Conservation (phyloP, 2,797 vertebrate species). For the Girardinus metallicus region DNA sequence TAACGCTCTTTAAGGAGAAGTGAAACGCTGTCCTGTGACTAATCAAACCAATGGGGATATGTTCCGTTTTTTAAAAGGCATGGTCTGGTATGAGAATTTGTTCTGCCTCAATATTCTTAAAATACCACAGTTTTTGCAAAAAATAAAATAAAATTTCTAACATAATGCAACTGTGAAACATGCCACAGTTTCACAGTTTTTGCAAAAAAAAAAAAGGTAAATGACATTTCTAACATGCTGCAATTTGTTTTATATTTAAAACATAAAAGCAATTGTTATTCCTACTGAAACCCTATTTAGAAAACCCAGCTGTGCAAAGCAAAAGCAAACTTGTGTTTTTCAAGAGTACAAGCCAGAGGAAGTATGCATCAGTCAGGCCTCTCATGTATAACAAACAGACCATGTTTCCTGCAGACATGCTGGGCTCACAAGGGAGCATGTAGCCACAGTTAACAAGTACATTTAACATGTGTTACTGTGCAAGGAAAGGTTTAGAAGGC, state of each 20-base stretch:
- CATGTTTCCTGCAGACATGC: slow-evolving; percentile 22
- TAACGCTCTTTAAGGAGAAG: neutral
- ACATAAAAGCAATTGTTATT: no score
- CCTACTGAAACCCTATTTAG: neutral
- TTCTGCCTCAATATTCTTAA: neutral
- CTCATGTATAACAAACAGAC: slow-evolving; percentile 28
- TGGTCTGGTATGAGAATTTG: neutral
- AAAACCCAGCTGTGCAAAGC: neutral
- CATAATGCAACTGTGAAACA: no score
- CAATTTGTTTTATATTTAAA: no score
- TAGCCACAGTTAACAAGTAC: slow-evolving; percentile 18
- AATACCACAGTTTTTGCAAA: neutral
- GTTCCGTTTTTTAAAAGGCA: neutral
- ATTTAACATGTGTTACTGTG: neutral
- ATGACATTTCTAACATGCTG: no score
- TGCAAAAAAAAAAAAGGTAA: neutral
- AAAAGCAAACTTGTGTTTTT: neutral
- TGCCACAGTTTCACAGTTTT: neutral
- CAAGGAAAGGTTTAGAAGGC: neutral
- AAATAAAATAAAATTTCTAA: neutral
- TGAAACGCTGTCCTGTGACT: neutral
- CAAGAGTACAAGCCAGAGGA: neutral
- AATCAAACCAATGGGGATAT: neutral
- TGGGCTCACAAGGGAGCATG: slow-evolving; percentile 29
- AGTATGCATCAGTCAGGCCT: slow-evolving; percentile 7